A percentile compares a stretch with the other conserved stretches of the same genome.
phyloP scores from a whole-genome alignment of 2,888 invertebrate species.

The Drosophila atripex region DNA sequence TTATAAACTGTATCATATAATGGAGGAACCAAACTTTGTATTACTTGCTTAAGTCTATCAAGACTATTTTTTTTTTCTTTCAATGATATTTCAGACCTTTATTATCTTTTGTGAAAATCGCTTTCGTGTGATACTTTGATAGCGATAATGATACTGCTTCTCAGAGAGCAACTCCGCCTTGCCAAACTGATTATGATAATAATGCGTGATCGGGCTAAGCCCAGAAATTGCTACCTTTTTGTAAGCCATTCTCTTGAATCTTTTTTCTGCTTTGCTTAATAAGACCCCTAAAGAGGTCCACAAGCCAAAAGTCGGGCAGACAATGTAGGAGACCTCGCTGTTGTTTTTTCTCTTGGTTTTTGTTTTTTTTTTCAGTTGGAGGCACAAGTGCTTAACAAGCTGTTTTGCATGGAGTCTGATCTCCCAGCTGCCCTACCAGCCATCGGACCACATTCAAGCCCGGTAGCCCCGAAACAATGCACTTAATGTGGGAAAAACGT shows the following conservation, averaged over 20 bases:
- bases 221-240: constrained; percentile 63
- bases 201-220: constrained; percentile 65
- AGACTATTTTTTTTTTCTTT: not conserved
- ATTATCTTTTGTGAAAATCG: constrained; percentile 19
- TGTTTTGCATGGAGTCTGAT: constrained; percentile 79
- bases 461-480: constrained; percentile 73
- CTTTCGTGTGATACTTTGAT: constrained; percentile 38
- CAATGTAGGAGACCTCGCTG: constrained; percentile 53
- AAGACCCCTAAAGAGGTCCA: constrained; percentile 48
- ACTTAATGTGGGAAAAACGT: constrained; percentile 82
- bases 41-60: not conserved
- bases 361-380: constrained; percentile 35
- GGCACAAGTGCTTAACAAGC: constrained; percentile 80
- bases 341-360: constrained; percentile 16
- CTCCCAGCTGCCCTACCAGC: constrained; percentile 29
- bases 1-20: not conserved
- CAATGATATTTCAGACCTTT: not conserved
- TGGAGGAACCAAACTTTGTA: too few relatives aligned
- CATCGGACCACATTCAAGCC: constrained; percentile 50
- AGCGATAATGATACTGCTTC: constrained; percentile 46
- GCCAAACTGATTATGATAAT: constrained; percentile 64
- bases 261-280: constrained; percentile 65
- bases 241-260: constrained; percentile 46
- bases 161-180: constrained; percentile 12
- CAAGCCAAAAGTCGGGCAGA: constrained; percentile 66